These are phyloP conservation scores for Stenotaenia linearis DNA, from an alignment of 2,888 invertebrate species.

Conservation along the genomic window DNA sequence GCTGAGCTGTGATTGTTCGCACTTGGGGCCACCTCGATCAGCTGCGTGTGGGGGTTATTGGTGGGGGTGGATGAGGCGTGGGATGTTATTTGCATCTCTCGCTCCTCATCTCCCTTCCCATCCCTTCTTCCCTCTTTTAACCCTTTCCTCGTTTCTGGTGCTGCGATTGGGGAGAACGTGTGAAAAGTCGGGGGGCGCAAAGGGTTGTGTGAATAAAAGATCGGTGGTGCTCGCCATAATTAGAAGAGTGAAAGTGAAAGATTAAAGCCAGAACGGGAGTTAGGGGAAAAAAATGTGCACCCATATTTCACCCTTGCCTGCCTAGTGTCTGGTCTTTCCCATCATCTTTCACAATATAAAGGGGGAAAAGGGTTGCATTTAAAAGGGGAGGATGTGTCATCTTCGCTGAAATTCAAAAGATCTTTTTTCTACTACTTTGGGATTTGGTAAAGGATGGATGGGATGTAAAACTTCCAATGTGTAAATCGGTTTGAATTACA, in stretches of 20 bases:
- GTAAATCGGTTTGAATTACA: too few relatives aligned
- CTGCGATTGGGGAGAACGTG: conserved; percentile 23
- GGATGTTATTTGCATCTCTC: conserved; percentile 16
- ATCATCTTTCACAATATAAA: conserved; percentile 3
- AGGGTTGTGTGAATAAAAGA: conserved; percentile 23
- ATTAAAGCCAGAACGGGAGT: conserved; percentile 17
- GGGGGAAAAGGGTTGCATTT: conserved; percentile 20
- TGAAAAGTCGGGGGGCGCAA: conserved; percentile 19
- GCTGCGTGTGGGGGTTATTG: conserved; percentile 4
- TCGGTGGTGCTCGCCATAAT: conserved; percentile 26
- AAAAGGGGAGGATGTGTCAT: conserved; percentile 17
- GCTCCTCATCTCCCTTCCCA: not conserved
- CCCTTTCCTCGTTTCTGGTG: conserved; percentile 20
- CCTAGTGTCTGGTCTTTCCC: conserved; percentile 24
- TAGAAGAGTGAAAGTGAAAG: conserved; percentile 26
- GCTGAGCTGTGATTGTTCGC: conserved; percentile 20
- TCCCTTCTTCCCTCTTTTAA: conserved; percentile 2
- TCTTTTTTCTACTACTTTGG: not conserved
- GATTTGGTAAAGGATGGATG: not conserved
- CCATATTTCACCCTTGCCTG: conserved; percentile 26
- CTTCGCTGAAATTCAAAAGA: conserved; percentile 17
- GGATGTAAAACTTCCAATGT: not conserved
- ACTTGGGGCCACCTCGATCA: conserved; percentile 11
- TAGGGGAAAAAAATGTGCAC: not conserved
- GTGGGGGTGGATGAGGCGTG: conserved; percentile 10